Conservation (phyloP, 2,113 vertebrate species). For the Pedionomus torquatus region DNA sequence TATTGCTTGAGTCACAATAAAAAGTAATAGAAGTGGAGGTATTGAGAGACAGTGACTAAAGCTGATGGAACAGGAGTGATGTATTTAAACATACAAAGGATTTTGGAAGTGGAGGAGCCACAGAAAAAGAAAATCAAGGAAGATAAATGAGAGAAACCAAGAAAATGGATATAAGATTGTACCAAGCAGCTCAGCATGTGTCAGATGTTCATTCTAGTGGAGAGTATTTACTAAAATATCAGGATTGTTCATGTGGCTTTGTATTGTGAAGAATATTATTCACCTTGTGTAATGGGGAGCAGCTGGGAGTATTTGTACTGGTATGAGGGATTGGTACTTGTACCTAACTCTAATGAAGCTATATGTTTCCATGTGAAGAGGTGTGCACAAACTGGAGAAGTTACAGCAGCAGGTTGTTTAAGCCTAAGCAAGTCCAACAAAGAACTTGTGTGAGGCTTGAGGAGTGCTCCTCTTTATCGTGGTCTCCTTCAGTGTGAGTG, state of each 20-base stretch:
- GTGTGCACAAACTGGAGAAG: not conserved
- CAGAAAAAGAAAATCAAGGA: not conserved
- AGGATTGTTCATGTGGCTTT: slow-evolving; percentile 21
- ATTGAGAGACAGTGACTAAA: slow-evolving; percentile 17
- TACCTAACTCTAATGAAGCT: not conserved
- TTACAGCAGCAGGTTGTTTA: not conserved
- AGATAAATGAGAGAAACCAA: not conserved
- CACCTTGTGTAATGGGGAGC: not conserved
- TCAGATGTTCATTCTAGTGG: not conserved
- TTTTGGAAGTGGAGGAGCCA: slow-evolving; percentile 34
- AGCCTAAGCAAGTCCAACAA: not conserved
- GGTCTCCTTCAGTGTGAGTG: not conserved
- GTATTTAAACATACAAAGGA: not conserved
- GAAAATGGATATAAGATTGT: not conserved
- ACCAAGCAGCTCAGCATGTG: not conserved
- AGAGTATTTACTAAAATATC: slow-evolving; percentile 44
- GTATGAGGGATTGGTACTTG: not conserved
- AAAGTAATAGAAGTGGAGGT: not conserved
- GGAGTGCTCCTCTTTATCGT: not conserved
- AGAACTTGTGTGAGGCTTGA: not conserved
- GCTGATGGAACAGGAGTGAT: not conserved
- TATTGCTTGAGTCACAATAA: slow-evolving; percentile 18
- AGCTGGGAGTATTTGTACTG: not conserved
- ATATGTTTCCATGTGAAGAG: not conserved
- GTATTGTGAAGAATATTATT: slow-evolving; percentile 25